These are phyloP conservation scores for Sinocyclocheilus anophthalmus DNA, from an alignment of 2,113 vertebrate genomes.

Conservation along the genomic window DNA sequence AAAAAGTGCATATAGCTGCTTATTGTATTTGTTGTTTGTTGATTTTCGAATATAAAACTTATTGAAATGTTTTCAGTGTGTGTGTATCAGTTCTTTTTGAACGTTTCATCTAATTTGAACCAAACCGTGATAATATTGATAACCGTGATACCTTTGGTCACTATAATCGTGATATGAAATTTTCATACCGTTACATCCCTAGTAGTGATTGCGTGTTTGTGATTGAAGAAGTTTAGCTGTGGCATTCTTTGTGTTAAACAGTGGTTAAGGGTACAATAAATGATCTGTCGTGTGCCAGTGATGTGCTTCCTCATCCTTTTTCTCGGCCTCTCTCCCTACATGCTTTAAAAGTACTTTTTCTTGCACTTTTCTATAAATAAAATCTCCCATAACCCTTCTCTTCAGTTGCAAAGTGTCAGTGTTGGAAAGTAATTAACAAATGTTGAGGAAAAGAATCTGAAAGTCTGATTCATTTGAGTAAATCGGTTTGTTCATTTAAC, in stretches of 20 bases:
- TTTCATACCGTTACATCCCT: too few relatives aligned
- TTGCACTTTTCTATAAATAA: too few relatives aligned
- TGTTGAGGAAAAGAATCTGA: neutral
- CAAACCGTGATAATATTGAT: too few relatives aligned
- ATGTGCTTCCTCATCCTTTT: slow-evolving; percentile 4
- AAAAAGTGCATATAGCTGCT: too few relatives aligned
- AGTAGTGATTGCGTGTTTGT: slow-evolving; percentile 23
- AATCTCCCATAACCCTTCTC: neutral
- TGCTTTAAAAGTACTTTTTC: neutral
- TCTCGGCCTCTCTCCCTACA: neutral
- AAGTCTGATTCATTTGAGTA: neutral
- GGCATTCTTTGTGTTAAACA: slow-evolving; percentile 39
- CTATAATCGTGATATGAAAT: too few relatives aligned
- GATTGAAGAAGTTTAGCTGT: slow-evolving; percentile 28
- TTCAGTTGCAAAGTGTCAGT: neutral
- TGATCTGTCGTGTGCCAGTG: neutral
- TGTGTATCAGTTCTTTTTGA: too few relatives aligned
- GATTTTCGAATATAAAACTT: too few relatives aligned
- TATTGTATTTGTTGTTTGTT: too few relatives aligned
- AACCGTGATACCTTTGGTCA: too few relatives aligned
- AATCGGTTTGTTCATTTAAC: neutral
- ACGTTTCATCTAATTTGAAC: too few relatives aligned
- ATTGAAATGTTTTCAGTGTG: too few relatives aligned
- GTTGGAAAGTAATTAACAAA: neutral
- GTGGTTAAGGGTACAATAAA: neutral